These are phyloP conservation scores for Rhabdornis inornatus DNA, from an alignment of 2,113 vertebrate genomes.

Conservation along the genomic window DNA sequence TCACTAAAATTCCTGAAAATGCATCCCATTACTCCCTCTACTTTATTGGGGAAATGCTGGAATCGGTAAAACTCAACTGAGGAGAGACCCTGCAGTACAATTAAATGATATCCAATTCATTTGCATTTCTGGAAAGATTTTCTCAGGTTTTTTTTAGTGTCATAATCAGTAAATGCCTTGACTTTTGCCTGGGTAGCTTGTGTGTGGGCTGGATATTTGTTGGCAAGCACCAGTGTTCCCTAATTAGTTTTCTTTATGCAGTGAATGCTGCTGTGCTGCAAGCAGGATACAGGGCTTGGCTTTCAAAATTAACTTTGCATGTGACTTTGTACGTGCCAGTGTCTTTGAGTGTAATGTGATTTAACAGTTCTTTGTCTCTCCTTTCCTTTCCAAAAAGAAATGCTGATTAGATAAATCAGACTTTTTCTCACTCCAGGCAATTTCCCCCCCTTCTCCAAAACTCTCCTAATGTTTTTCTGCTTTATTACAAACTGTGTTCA, in stretches of 20 bases:
- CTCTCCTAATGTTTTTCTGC: background rate
- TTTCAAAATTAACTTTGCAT: constrained; percentile 32
- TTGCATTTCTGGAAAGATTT: background rate
- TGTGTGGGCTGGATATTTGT: background rate
- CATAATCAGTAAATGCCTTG: background rate
- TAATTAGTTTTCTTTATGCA: background rate
- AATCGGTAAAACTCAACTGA: background rate
- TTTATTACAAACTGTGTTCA: background rate
- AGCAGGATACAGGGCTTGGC: background rate
- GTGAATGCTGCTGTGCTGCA: background rate
- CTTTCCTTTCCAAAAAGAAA: background rate
- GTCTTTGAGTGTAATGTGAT: background rate
- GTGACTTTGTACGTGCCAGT: background rate
- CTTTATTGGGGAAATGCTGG: background rate
- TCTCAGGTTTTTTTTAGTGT: background rate
- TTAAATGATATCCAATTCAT: background rate
- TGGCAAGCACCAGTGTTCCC: background rate
- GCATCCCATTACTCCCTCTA: background rate
- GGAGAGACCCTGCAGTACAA: background rate
- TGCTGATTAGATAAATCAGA: background rate
- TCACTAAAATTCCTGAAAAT: background rate
- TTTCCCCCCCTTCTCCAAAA: background rate
- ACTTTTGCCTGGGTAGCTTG: background rate
- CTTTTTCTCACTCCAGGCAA: background rate
- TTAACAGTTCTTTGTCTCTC: background rate